Evolutionary conservation across 1,140 invertebrate species (phyloP), one percentile per base, ranked within the genome.

Genomic region (Pogonomyrmex californicus): DNA sequence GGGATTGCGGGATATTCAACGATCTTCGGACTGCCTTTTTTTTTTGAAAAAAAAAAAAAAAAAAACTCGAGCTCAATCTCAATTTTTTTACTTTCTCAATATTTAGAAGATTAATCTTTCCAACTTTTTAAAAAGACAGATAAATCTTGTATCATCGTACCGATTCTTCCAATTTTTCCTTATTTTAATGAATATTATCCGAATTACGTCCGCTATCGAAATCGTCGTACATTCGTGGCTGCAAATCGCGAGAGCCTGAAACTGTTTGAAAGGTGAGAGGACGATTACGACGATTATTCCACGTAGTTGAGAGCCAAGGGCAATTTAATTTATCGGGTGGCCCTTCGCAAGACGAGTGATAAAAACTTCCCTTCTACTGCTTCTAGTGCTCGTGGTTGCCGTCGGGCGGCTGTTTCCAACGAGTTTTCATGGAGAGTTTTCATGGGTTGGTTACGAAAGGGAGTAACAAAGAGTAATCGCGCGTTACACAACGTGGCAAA

Each of bases 211-310:
- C 6, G 5, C 10, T 66, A 38, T 38, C 30, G 36, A 23, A 77
- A 58, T 38, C n/a, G 6, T 33, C 12, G 12, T 71, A 4, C 12
- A 62, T 47, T 65, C 2, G 7, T 63, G 12, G 44, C 47, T 83
- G 41, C 41, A 56, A 54, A 66, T 66, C 17, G 17, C 51, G 30
- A 33, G n/a, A 10, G 0, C 73, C 73, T 17, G 58, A n/a, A n/a
- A 66, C 30, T 79, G 47, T 68, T 82, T 82, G 66, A 85, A 75
- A 70, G 33, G 63, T 63, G 60, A 56, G n/a, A 47, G 54, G 5
- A 66, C 82, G 54, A 87, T 78, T 85, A 87, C 68, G 23, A 23
- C 23, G 23, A 85, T 54, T 76, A 68, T 87, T 86, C 36, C 65
- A 47, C 71, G 65, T 85, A 77, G 82, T 44, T 78, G 23, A 17